Percentiles rank a stretch among this genome's conserved stretches.
Conservation (phyloP, 1,140 invertebrate genomes). For the Nomia melanderi region DNA sequence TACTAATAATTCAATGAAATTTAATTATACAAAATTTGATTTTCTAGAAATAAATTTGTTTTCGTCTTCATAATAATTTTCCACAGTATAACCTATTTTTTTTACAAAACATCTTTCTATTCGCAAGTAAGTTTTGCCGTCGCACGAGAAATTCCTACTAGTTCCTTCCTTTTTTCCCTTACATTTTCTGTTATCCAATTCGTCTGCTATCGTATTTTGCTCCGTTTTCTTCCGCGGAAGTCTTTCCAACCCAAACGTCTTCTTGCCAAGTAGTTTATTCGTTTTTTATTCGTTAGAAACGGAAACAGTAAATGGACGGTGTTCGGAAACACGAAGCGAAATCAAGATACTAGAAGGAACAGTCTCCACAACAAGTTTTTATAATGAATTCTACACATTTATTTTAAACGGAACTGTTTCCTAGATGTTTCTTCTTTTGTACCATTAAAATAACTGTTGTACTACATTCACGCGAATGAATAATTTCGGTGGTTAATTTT, state of each 20-base stretch:
- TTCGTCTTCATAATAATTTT: no score
- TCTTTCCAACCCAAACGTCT: conserved; percentile 15
- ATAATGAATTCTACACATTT: neutral
- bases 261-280: neutral
- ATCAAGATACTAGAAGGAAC: neutral
- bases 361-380: neutral
- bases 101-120: neutral
- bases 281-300: conserved; percentile 20
- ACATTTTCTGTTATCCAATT: conserved; percentile 20
- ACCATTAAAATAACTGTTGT: no score
- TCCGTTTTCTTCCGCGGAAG: neutral
- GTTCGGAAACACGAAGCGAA: conserved; percentile 5
- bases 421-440: neutral
- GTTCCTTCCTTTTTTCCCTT: neutral
- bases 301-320: conserved; percentile 16
- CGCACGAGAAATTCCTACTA: neutral
- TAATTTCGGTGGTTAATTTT: no score
- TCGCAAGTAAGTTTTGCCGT: neutral
- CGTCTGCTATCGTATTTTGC: neutral
- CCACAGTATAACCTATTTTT: neutral
- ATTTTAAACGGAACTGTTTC: neutral
- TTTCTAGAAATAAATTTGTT: no score
- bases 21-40: no score
- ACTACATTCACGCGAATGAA: no score
- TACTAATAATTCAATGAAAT: no score